Base-by-base conservation (phyloP, 1,140 invertebrate genomes). In the Lasioglossum albipes region DNA sequence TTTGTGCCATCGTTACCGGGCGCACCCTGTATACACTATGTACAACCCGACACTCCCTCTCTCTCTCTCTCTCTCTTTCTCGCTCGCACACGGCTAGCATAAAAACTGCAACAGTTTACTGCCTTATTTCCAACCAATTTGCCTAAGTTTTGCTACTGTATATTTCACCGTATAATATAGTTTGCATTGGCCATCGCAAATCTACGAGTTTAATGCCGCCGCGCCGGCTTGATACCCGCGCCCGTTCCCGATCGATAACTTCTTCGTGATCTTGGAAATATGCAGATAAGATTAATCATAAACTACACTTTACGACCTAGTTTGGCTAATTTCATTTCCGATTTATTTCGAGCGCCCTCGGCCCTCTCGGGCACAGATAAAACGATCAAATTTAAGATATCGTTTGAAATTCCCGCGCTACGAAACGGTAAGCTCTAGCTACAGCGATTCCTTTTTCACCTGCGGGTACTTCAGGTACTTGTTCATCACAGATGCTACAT, bases 81-180 rank as follows among this genome's bases (percentile, higher is more conserved):
- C 27, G 27, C 27, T 0, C 41, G 36, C 41, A 9, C 20, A 42
- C 36, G 18, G 64, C 41, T 3, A 16, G 41, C 36, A 36, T 42
- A 42, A n/a, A 66, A 66, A 66, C 41, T 66, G 36, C 64, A 42
- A 36, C 64, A 54, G 18, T 66, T 20, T 66, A 66, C 20, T 42
- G 20, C 64, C 64, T 10, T 66, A 36, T 20, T 66, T 31, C 41
- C 64, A 9, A 66, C 64, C 64, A 42, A 66, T 42, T 42, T 42
- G 41, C 64, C 7, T 16, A 42, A 42, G 41, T 66, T 42, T 66
- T n/a, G 42, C 41, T 66, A 10, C 36, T 7, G 18, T 42, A 42
- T 31, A 66, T 66, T 64, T 66, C 64, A 42, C 7, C 20, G 41
- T 45, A 67, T n/a, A 67, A 67, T 67, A 41, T 41, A 5, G n/a